Evolutionary conservation across 2,888 invertebrate genomes (phyloP).

Genomic region (Hirtodrosophila confusa): DNA sequence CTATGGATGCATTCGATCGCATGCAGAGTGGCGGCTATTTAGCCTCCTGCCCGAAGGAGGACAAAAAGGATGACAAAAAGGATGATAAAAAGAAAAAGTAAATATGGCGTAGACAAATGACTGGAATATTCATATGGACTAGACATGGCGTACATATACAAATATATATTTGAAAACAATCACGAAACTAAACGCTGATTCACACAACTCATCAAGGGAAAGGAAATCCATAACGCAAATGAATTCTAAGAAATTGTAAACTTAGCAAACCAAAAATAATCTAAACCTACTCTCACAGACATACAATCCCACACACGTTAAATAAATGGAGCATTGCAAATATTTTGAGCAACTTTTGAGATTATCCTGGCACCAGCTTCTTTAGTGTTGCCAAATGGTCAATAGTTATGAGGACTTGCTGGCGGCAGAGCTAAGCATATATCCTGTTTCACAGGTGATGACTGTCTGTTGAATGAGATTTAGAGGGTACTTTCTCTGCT

Average conservation of each 20-base stretch:
- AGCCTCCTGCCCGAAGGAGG: conserved; percentile 24
- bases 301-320: neutral
- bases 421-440: too few species aligned
- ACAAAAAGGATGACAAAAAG: conserved; percentile 22
- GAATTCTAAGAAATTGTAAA: conserved; percentile 40
- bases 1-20: conserved; percentile 60
- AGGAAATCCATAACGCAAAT: conserved; percentile 30
- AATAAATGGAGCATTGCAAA: conserved; percentile 64
- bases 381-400: too few species aligned
- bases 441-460: too few species aligned
- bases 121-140: neutral
- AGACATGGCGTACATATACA: neutral
- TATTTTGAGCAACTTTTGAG: neutral
- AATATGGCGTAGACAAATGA: too few species aligned
- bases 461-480: too few species aligned
- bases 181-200: neutral
- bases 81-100: conserved; percentile 45
- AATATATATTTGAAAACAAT: neutral
- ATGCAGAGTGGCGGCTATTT: conserved; percentile 53
- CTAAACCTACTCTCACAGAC: neutral
- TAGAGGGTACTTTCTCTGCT: too few species aligned
- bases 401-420: too few species aligned
- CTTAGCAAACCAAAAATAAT: neutral
- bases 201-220: conserved; percentile 20
- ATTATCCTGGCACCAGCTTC: too few species aligned